A percentile compares a stretch with the other conserved stretches of the same genome.
Conservation (phyloP, 1,140 invertebrate species). For the Bombus fervidus region DNA sequence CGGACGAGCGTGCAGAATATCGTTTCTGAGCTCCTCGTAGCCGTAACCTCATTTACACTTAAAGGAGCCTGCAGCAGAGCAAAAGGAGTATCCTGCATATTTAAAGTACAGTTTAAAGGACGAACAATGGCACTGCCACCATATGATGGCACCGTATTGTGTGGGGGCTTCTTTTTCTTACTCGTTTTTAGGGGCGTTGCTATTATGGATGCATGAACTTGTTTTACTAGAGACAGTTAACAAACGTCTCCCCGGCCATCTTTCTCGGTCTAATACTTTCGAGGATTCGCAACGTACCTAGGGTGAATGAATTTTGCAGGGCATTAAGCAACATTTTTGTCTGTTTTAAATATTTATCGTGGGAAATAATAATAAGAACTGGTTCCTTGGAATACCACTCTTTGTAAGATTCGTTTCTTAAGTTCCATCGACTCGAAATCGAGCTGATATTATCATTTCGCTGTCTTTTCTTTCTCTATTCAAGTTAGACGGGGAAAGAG, state of each 20-base stretch:
- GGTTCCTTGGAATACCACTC: neutral
- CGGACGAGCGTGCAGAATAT: neutral
- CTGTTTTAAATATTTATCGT: conserved; percentile 1
- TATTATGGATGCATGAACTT: conserved; percentile 39
- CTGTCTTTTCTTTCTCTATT: neutral
- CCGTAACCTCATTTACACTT: conserved; percentile 35
- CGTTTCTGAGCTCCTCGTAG: conserved; percentile 4
- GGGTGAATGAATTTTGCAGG: neutral
- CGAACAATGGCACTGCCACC: conserved; percentile 38
- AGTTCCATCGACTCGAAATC: neutral
- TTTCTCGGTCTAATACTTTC: neutral
- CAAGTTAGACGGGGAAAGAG: neutral
- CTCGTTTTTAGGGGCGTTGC: conserved; percentile 23
- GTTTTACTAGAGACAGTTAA: conserved; percentile 13
- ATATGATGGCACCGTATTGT: conserved; percentile 33
- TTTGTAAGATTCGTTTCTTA: neutral
- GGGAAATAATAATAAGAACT: neutral
- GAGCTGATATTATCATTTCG: neutral
- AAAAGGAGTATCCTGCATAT: conserved; percentile 38
- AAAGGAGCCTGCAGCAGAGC: conserved; percentile 28
- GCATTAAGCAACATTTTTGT: conserved; percentile 4
- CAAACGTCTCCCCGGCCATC: neutral
- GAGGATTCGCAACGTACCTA: neutral
- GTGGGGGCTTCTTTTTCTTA: conserved; percentile 18
- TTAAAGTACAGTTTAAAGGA: conserved; percentile 31